phyloP scores from a whole-genome alignment of 2,888 invertebrate genomes.

The Papilio demoleus region DNA sequence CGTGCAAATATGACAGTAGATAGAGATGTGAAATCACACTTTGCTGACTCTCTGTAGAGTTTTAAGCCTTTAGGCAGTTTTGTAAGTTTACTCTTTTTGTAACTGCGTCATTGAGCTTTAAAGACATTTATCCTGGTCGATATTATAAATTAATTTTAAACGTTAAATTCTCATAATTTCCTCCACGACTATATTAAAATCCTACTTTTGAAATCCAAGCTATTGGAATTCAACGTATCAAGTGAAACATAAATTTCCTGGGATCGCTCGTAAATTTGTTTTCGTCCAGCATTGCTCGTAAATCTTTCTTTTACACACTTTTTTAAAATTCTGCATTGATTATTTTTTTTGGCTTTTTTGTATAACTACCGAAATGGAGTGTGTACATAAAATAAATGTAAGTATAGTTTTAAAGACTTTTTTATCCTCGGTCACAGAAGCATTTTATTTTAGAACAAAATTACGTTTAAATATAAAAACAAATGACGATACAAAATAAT shows the following conservation, averaged over 20 bases:
- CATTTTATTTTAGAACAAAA: neutral
- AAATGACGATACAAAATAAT: neutral
- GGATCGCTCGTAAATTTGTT: conserved; percentile 28
- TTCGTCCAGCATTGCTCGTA: conserved; percentile 9
- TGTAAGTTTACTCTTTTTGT: no score
- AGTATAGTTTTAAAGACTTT: no score
- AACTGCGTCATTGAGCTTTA: neutral
- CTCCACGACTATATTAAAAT: neutral
- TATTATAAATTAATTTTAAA: neutral
- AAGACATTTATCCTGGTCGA: neutral
- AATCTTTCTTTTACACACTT: conserved; percentile 11
- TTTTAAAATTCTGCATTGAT: conserved; percentile 13
- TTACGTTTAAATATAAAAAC: neutral
- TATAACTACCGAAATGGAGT: neutral
- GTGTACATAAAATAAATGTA: neutral
- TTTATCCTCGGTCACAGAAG: no score
- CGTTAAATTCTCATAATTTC: neutral
- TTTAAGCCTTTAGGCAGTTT: no score
- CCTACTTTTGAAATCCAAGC: neutral
- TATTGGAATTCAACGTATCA: conserved; percentile 15
- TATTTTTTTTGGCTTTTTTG: neutral
- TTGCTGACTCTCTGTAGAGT: no score
- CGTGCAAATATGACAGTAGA: no score
- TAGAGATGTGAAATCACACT: no score
- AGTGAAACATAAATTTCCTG: conserved; percentile 28